These are phyloP conservation scores for Ceratothoa steindachneri DNA, from an alignment of 2,888 invertebrate genomes.

Conservation along the genomic window DNA sequence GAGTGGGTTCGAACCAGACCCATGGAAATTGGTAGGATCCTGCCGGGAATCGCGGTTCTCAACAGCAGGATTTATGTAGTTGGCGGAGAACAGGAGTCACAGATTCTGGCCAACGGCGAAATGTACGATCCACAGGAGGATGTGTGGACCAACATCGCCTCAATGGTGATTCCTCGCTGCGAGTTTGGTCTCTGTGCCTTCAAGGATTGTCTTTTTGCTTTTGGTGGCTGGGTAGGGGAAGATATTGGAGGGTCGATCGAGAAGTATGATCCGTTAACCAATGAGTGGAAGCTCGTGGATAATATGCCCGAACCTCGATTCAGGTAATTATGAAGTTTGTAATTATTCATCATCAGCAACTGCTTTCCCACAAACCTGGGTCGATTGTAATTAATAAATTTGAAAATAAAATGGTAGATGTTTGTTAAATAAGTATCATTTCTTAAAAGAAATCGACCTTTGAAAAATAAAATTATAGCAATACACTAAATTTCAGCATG, in stretches of 20 bases:
- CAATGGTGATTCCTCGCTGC: constrained; percentile 78
- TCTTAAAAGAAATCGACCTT: no score
- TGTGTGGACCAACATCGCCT: constrained; percentile 60
- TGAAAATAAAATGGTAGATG: no score
- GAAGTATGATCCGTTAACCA: constrained; percentile 72
- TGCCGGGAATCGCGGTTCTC: constrained; percentile 79
- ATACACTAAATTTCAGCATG: constrained; percentile 70
- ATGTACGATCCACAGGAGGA: constrained; percentile 57
- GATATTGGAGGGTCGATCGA: constrained; percentile 86
- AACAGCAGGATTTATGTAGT: constrained; percentile 83
- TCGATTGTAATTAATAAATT: background rate
- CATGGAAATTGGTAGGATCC: constrained; percentile 77
- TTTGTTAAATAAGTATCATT: no score
- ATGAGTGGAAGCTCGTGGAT: constrained; percentile 73
- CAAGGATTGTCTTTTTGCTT: constrained; percentile 75
- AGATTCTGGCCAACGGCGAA: constrained; percentile 82
- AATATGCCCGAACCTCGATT: constrained; percentile 75
- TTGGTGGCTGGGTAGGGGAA: constrained; percentile 90
- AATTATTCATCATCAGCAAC: background rate
- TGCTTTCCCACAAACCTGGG: background rate
- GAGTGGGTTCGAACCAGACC: constrained; percentile 76
- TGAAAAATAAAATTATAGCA: no score
- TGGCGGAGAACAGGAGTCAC: constrained; percentile 84
- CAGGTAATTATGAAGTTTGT: no score
- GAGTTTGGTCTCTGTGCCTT: constrained; percentile 83